Evolutionary conservation across 1,140 invertebrate species (phyloP).

Genomic region (Stegodyphus dumicola): DNA sequence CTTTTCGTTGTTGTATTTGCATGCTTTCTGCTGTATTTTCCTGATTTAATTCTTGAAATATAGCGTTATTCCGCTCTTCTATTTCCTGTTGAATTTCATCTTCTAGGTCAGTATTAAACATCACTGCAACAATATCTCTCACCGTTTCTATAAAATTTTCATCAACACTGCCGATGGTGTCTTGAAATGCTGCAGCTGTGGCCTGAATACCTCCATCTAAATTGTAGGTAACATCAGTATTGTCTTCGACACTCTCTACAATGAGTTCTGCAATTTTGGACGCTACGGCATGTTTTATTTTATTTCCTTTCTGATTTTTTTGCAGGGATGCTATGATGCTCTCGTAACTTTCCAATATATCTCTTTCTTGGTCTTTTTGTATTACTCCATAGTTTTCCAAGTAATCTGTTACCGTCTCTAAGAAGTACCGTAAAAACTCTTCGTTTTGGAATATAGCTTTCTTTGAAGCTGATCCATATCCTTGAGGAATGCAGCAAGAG

Average conservation of each 20-base stretch:
- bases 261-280: conserved; percentile 29
- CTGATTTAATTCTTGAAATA: not conserved
- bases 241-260: not conserved
- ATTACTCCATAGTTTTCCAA: conserved; percentile 10
- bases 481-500: not conserved
- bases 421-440: not conserved
- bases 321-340: not conserved
- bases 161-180: not conserved
- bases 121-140: conserved; percentile 10
- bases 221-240: not conserved
- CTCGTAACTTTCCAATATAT: not conserved
- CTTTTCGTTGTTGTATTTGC: not conserved
- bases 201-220: not conserved
- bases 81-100: conserved; percentile 13
- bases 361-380: not conserved
- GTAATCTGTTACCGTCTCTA: not conserved
- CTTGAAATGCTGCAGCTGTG: conserved; percentile 3
- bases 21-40: not conserved
- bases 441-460: conserved; percentile 4
- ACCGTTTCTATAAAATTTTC: conserved; percentile 23
- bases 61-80: not conserved
- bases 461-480: not conserved
- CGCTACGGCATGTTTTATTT: conserved; percentile 10
- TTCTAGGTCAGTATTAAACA: conserved; percentile 41
- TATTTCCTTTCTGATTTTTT: conserved; percentile 17